Evolutionary conservation across 2,888 invertebrate genomes (phyloP).

Genomic region (Pherbina coryleti): DNA sequence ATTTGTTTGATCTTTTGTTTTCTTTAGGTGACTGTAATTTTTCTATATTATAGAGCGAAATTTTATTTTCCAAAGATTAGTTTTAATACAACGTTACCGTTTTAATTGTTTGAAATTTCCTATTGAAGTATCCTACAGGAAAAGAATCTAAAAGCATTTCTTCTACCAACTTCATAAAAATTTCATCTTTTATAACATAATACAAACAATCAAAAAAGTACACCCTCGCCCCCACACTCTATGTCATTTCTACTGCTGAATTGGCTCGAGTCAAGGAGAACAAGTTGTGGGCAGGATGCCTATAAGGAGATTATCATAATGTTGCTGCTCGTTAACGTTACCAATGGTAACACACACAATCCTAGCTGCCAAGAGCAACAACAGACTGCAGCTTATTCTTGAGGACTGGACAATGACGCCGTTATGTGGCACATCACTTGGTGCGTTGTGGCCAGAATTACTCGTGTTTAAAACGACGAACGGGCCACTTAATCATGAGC

Average conservation of each 20-base stretch:
- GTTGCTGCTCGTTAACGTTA: constrained; percentile 21
- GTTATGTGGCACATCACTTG: not conserved
- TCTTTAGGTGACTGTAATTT: too few species aligned
- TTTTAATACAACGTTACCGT: too few species aligned
- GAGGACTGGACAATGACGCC: not conserved
- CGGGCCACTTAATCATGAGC: constrained; percentile 36
- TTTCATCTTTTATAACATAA: too few species aligned
- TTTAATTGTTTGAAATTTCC: too few species aligned
- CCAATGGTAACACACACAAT: not conserved
- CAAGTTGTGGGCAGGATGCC: not conserved
- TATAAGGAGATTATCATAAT: constrained; percentile 30
- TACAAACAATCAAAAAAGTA: too few species aligned
- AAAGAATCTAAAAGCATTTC: too few species aligned
- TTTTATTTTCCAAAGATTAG: too few species aligned
- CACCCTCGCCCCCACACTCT: too few species aligned
- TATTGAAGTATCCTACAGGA: not conserved
- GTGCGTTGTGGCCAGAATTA: not conserved
- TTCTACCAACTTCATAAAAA: not conserved
- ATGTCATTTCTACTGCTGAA: not conserved
- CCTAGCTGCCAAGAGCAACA: not conserved
- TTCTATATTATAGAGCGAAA: too few species aligned
- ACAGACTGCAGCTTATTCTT: not conserved
- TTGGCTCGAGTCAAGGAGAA: not conserved
- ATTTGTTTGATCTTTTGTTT: too few species aligned
- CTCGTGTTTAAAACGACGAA: constrained; percentile 13